Base-by-base conservation (phyloP, 2,797 vertebrate genomes). In the Smutsia gigantea region DNA sequence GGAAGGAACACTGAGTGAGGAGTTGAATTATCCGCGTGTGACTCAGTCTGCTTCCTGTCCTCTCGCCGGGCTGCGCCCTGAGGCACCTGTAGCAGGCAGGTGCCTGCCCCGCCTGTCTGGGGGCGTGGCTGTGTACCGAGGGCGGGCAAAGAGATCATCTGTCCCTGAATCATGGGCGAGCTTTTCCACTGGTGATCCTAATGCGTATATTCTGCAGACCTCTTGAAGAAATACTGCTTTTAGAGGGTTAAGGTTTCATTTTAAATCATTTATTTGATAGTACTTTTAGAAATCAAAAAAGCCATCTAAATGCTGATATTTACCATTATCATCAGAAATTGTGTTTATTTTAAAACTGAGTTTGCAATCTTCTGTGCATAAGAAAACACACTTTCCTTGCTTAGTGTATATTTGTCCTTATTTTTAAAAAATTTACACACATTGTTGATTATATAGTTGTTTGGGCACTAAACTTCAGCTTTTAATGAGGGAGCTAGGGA, bases 281-380 rank as follows among this genome's bases (percentile, higher is more conserved):
- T 64, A 49, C 27, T 39, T 84, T 59, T 39, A 75, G 64, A 78
- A 89, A 85, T 78, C 31, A 79, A 46, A 86, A 88, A 55, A 63
- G 37, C 34, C 51, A 21, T 92, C 18, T 68, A 68, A 95, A 63
- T 15, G 25, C 12, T 46, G 31, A 34, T 89, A 69, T 87, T 94
- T 84, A 31, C 49, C 84, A 63, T 83, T 92, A 34, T 94, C 12
- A n/a, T 46, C 31, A 71, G 39, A 92, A 66, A 88, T 63, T 39
- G 4, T 83, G 64, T 89, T 96, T 95, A 63, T 91, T 94, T 92
- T 79, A 74, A 95, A 92, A 82, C 53, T 55, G 61, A 93, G 77
- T 93, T 93, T 81, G 7, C 77, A 81, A 31, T 84, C 42, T 31
- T 83, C 37, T n/a, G 4, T 75, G 2, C 23, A 37, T 84, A 75